Percentiles rank a stretch among this genome's conserved stretches.
Conservation (phyloP, 1,140 invertebrate genomes). For the Mya arenaria region DNA sequence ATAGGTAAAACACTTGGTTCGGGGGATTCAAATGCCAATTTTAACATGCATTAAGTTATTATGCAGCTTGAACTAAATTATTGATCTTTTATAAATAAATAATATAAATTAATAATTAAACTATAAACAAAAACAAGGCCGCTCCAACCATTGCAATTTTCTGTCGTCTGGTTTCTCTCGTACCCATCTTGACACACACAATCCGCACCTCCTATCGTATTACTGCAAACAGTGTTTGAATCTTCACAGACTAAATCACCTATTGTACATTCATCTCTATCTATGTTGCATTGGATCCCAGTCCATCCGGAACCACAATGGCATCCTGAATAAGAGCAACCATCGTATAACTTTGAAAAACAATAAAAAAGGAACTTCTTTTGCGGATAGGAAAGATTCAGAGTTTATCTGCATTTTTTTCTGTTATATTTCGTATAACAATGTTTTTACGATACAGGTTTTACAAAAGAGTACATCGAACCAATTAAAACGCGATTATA, state of each 20-base stretch:
- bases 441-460: too few relatives aligned
- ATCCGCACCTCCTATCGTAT: neutral
- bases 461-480: too few relatives aligned
- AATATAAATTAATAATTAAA: neutral
- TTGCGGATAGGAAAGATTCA: neutral
- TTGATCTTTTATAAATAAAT: neutral
- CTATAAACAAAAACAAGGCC: too few relatives aligned
- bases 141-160: neutral
- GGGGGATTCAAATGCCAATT: too few relatives aligned
- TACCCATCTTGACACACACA: constrained; percentile 6
- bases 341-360: neutral
- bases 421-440: too few relatives aligned
- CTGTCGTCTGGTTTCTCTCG: neutral
- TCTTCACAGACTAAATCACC: neutral
- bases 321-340: constrained; percentile 18
- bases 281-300: constrained; percentile 32
- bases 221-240: neutral
- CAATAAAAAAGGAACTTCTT: neutral
- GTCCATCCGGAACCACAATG: constrained; percentile 50
- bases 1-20: too few relatives aligned
- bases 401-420: neutral
- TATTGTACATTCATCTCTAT: constrained; percentile 12
- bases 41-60: too few relatives aligned
- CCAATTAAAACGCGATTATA: too few relatives aligned
- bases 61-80: too few relatives aligned